phyloP scores from a whole-genome alignment of 2,797 vertebrate species.

The Brotula barbata region DNA sequence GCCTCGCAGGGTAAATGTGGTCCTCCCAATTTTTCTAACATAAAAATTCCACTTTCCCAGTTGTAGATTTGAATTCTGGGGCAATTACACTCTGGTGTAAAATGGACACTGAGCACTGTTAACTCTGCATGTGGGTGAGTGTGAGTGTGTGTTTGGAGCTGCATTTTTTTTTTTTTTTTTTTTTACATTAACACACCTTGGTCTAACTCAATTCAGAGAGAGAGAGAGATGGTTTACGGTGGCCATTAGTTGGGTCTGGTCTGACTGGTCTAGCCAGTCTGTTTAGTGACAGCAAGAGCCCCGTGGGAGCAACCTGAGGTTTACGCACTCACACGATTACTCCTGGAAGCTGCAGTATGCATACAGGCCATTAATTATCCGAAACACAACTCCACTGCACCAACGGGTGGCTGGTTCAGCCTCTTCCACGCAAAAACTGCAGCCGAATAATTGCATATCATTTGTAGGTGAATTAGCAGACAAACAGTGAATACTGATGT shows the following conservation, averaged over 20 bases:
- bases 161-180: no score
- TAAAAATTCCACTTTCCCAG: not conserved
- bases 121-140: not conserved
- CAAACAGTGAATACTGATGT: constrained; percentile 45
- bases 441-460: constrained; percentile 26
- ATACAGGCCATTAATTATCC: constrained; percentile 50
- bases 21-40: not conserved
- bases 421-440: constrained; percentile 26
- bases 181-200: not conserved
- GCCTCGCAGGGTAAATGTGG: no score
- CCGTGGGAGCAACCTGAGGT: constrained; percentile 21
- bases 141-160: no score
- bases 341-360: constrained; percentile 49
- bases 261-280: constrained; percentile 34
- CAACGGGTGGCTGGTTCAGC: constrained; percentile 7
- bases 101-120: not conserved
- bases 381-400: constrained; percentile 25
- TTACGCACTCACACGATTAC: constrained; percentile 39
- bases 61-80: not conserved
- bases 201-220: not conserved
- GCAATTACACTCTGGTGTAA: not conserved
- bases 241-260: constrained; percentile 29
- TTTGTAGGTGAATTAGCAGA: constrained; percentile 24
- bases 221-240: constrained; percentile 33
- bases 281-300: constrained; percentile 10